Base-by-base conservation (phyloP, 2,113 vertebrate species). In the Emydura subglobosa region DNA sequence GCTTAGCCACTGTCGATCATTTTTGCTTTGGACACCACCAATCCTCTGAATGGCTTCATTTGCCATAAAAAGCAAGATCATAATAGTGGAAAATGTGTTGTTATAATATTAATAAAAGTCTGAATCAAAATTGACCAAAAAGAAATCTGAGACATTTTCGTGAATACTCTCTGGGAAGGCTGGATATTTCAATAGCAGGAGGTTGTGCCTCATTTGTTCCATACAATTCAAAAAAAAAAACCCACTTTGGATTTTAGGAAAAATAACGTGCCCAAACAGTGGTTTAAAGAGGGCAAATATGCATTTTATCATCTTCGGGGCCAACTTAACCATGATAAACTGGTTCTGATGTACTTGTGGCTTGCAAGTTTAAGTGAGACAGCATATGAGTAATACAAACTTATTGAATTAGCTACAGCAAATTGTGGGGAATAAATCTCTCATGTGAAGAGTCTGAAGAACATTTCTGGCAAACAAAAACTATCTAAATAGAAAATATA, bases 401-500 rank as follows among this genome's bases (percentile, higher is more conserved):
- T 39, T 27, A 86, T 85, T 93, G 84, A 94, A 92, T 88, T 61
- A 88, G 95, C 87, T 78, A 89, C 39, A 85, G 50, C 3, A 81
- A 88, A 22, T 34, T 39, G n/a, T n/a, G 39, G 65, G 9, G n/a
- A 72, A 72, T 39, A 72, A 72, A 82, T 13, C 54, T 42, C 53
- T 72, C 54, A 82, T 7, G 11, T 7, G 34, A 83, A 91, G 74
- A 82, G 82, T 92, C 55, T 51, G 10, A 24, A 94, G 31, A 95
- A 92, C 4, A 0, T 8, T 83, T 59, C 53, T 88, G 79, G 79
- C 74, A 54, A 88, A 61, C 86, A 93, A 95, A 97, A 96, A 95
- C 93, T 95, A 92, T 31, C 91, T 95, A 94, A 89, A 94, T 95
- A 97, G 95, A 95, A 94, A 95, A 91, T 79, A 10, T 7, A 47